These are phyloP conservation scores for Fringilla coelebs DNA, from an alignment of 2,797 vertebrate genomes.

Conservation along the genomic window DNA sequence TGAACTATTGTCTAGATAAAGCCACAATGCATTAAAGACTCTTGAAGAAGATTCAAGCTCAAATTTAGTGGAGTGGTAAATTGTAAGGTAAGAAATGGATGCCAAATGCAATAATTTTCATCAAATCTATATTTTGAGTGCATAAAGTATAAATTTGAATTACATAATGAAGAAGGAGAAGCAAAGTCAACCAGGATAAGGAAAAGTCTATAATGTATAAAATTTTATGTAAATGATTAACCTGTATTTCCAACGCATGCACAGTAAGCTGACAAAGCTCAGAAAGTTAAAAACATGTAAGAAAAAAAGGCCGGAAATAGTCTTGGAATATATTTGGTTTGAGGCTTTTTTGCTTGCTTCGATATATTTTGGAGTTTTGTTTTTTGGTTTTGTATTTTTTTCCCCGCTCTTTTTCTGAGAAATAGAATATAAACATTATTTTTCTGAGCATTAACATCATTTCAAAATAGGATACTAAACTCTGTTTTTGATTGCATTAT, in stretches of 20 bases:
- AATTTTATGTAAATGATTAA: neutral
- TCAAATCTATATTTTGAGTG: neutral
- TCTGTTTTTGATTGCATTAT: neutral
- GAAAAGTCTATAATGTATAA: neutral
- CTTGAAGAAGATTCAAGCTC: neutral
- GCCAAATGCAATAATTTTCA: neutral
- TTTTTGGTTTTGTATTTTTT: neutral
- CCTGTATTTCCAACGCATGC: neutral
- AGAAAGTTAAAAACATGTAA: neutral
- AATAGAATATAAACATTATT: neutral
- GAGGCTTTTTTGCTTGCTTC: neutral
- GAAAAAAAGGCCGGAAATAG: neutral
- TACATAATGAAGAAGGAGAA: neutral
- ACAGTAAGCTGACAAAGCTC: neutral
- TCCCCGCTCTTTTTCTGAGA: neutral
- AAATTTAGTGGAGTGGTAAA: neutral
- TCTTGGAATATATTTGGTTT: neutral
- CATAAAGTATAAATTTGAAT: neutral
- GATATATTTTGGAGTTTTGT: rapidly evolving
- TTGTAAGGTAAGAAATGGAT: neutral
- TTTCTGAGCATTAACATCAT: neutral
- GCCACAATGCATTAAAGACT: neutral
- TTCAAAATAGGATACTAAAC: neutral
- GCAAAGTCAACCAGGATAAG: neutral
- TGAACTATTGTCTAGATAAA: neutral